Evolutionary conservation across 2,888 invertebrate genomes (phyloP), one percentile per base, ranked within the genome.

Genomic region (Lampropteryx suffumata): DNA sequence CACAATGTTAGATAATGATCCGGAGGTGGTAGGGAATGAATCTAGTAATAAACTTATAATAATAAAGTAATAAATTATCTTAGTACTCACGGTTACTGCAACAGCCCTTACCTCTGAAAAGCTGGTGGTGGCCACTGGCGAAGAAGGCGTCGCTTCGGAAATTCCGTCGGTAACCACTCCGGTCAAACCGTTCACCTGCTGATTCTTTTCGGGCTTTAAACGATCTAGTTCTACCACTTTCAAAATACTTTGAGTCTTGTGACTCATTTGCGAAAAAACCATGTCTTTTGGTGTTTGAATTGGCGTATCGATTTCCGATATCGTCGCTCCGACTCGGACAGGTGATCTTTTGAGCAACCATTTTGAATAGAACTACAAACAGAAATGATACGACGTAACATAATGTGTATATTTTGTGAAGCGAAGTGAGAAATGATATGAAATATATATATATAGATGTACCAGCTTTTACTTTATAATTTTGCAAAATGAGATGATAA

Each of bases 341-440:
- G 88, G 79, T 84, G 88, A 84, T 82, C 80, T 84, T 90, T 89
- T 84, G 84, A 84, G 89, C 81, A 86, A 90, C 90, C 90, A 90
- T 90, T 90, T 90, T 90, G 90, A 78, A 89, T 87, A 89, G 87
- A 89, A 90, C 90, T 90, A 90, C 89, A 89, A 90, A 90, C 82
- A 90, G 77, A 90, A 90, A 90, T 84, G 87, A 88, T 80, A 88
- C 82, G 90, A 88, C 89, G 87, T 90, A 88, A 90, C 90, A 84
- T 80, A 87, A 85, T 85, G 88, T 86, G 84, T 82, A 85, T 81
- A 82, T 79, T 80, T 65, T 84, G 85, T 82, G 64, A 84, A 86
- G 87, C 87, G 64, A 64, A 71, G 69, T 68, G 63, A 55, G 54
- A 61, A 54, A 55, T 43, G 62, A 55, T 43, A 46, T 41, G 52